A percentile compares a stretch with the other conserved stretches of the same genome.
Conservation (phyloP, 2,113 vertebrate species). For the Setophaga kirtlandii region DNA sequence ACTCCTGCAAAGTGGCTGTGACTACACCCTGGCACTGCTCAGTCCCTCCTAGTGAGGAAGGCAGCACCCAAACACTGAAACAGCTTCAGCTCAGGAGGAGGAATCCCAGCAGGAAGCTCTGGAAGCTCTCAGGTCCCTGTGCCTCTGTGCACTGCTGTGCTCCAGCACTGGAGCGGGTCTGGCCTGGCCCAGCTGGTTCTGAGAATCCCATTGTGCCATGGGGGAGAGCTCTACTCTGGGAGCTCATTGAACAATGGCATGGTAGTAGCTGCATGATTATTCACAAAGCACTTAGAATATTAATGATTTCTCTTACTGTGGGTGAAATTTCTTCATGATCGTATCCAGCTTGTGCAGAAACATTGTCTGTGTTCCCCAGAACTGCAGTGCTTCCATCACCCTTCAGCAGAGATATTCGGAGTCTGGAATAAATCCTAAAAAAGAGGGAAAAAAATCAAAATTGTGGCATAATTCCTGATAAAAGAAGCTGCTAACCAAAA, state of each 20-base stretch:
- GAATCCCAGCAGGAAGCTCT: background rate
- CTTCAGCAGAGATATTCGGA: background rate
- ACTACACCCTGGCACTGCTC: background rate
- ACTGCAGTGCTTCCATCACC: background rate
- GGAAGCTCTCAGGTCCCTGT: background rate
- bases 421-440: background rate
- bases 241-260: background rate
- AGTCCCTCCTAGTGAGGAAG: background rate
- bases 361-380: background rate
- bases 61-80: background rate
- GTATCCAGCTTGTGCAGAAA: background rate
- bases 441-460: background rate
- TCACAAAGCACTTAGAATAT: background rate
- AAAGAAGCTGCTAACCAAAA: background rate
- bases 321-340: background rate
- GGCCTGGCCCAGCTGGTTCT: background rate
- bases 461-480: background rate
- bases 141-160: background rate
- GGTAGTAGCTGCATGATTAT: background rate
- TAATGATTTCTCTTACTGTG: background rate
- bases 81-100: background rate
- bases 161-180: accelerated
- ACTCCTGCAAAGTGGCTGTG: background rate
- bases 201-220: background rate
- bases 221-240: background rate